Conservation (phyloP, 2,888 invertebrate genomes). For the Gonocerus acuteangulatus region DNA sequence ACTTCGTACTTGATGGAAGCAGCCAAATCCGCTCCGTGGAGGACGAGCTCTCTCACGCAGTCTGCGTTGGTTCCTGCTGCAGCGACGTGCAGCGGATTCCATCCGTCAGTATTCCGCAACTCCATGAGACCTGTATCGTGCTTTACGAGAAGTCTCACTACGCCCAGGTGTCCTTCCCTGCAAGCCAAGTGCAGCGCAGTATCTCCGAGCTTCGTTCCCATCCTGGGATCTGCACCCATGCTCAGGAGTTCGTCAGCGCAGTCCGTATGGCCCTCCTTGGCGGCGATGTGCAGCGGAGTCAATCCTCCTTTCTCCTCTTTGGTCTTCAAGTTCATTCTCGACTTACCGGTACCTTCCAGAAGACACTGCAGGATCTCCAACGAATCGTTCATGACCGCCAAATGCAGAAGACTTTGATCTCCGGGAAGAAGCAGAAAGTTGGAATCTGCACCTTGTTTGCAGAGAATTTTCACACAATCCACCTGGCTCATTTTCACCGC, state of each 20-base stretch:
- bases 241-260: slow-evolving; percentile 47
- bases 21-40: slow-evolving; percentile 48
- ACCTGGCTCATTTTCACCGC: slow-evolving; percentile 51
- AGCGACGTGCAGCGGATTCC: slow-evolving; percentile 45
- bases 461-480: slow-evolving; percentile 46
- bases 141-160: slow-evolving; percentile 37
- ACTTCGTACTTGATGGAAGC: slow-evolving; percentile 39
- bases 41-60: slow-evolving; percentile 47
- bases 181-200: slow-evolving; percentile 40
- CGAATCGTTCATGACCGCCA: slow-evolving; percentile 52
- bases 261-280: slow-evolving; percentile 47
- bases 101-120: slow-evolving; percentile 34
- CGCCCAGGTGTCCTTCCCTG: slow-evolving; percentile 36
- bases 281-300: slow-evolving; percentile 52
- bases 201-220: slow-evolving; percentile 44
- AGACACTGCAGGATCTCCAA: slow-evolving; percentile 50
- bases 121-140: slow-evolving; percentile 44
- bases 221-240: slow-evolving; percentile 46
- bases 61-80: slow-evolving; percentile 54
- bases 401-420: slow-evolving; percentile 52
- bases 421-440: slow-evolving; percentile 46
- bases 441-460: slow-evolving; percentile 47
- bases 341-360: slow-evolving; percentile 39
- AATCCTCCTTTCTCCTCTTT: slow-evolving; percentile 43
- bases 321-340: slow-evolving; percentile 38